Base-by-base conservation (phyloP, 2,797 vertebrate genomes). In the Galaxias olidus region DNA sequence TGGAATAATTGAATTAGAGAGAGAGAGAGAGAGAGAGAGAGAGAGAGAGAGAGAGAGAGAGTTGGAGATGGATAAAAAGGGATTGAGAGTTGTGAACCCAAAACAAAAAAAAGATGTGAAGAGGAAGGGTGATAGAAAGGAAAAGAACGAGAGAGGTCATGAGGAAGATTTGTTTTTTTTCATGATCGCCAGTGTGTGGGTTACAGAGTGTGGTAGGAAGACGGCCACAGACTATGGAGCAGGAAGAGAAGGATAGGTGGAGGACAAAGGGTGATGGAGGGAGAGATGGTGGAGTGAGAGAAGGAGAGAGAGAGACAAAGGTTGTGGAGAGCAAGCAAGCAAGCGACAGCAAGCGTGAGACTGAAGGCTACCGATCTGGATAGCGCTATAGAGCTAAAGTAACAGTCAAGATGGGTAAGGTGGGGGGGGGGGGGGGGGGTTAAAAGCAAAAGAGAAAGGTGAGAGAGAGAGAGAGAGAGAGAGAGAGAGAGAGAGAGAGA, bases 231-330 rank as follows among this genome's bases (percentile, higher is more conserved):
- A 49, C 20, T 8, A 43, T 42, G 40, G 46, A 41, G 47, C 44
- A 40, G 40, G 55, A 17, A 54, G n/a, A 15, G 30, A 17, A 55
- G 55, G 46, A 13, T 51, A 58, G 20, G 18, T n/a, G n/a, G 46
- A 56, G 44, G 71, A 49, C 65, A 62, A 71, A n/a, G n/a, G 75
- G 20, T 57, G 55, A 18, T 45, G 48, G 63, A 48, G 49, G 13
- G 55, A 55, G 15, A 60, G 49, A 49, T 10, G 17, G 30, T 53
- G 30, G 50, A 14, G 14, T 4, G 51, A 53, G 17, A 2, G 10
- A 9, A 14, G 30, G 30, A 30, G 5, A 5, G 30, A 30, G 30
- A 30, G 30, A 15, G 14, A 30, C 13, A 42, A 10, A n/a, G 30
- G 8, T n/a, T 14, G 13, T 17, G 11, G 63, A 50, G 47, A 56